Evolutionary conservation across 2,888 invertebrate genomes (phyloP).

Genomic region (Drosophila ezoana): DNA sequence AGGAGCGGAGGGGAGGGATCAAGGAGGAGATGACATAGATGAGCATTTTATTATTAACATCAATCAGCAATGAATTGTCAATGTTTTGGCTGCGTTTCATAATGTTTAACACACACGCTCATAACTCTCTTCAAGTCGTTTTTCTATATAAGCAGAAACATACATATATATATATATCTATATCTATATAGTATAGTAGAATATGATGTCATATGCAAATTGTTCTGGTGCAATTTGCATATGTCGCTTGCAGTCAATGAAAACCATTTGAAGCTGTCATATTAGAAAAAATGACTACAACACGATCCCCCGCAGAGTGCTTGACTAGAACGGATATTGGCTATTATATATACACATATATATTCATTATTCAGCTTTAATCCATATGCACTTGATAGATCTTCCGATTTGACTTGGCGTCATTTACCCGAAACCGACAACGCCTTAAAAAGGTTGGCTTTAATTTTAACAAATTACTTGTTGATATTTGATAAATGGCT

Average conservation of each 20-base stretch:
- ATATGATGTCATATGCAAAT: constrained; percentile 72
- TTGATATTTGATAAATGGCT: constrained; percentile 50
- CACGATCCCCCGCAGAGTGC: constrained; percentile 60
- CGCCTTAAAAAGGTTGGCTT: constrained; percentile 37
- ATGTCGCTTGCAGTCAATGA: constrained; percentile 58
- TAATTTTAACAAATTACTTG: constrained; percentile 37
- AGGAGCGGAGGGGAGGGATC: not conserved
- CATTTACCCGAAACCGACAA: constrained; percentile 18
- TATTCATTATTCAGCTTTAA: constrained; percentile 15
- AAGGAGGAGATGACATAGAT: not conserved
- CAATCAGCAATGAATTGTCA: constrained; percentile 33
- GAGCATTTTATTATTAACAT: constrained; percentile 23
- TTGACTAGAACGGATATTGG: constrained; percentile 60
- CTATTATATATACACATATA: constrained; percentile 37
- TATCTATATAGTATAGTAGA: constrained; percentile 6
- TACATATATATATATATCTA: not conserved
- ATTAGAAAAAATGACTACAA: constrained; percentile 39
- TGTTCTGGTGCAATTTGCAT: constrained; percentile 61
- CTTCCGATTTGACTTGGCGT: constrained; percentile 5
- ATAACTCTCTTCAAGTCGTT: constrained; percentile 25
- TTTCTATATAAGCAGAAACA: constrained; percentile 25
- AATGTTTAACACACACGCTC: constrained; percentile 10
- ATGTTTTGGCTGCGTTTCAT: constrained; percentile 34
- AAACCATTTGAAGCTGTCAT: constrained; percentile 65
- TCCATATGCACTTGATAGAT: constrained; percentile 38